These are phyloP conservation scores for Apotomis turbidana DNA, from an alignment of 2,888 invertebrate genomes.

Conservation along the genomic window DNA sequence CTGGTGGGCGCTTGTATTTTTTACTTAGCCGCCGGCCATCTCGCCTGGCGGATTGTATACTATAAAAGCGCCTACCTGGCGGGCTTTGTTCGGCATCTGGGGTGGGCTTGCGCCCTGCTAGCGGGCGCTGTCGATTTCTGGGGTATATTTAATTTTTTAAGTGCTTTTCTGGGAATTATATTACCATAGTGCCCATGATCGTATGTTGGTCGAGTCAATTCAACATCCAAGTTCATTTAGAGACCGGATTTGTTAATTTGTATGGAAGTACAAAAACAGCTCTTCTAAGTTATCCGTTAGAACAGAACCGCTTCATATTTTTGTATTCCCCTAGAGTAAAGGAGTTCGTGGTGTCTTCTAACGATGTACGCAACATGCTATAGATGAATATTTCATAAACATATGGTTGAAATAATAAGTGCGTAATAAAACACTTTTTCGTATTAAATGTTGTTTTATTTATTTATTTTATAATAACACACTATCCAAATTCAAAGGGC, in stretches of 20 bases:
- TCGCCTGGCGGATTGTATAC: no score
- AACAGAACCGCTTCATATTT: constrained; percentile 81
- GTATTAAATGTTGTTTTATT: constrained; percentile 62
- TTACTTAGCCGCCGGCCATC: no score
- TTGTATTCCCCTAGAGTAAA: constrained; percentile 82
- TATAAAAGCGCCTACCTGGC: no score
- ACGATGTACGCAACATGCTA: constrained; percentile 81
- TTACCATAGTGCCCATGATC: not conserved
- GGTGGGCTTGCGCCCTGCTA: no score
- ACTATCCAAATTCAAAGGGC: no score
- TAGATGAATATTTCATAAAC: constrained; percentile 79
- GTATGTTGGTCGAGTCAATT: not conserved
- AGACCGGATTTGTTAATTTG: not conserved
- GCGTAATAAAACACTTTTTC: constrained; percentile 84
- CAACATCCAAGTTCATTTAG: no score
- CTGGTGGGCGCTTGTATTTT: no score
- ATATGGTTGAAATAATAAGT: constrained; percentile 84
- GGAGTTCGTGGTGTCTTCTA: constrained; percentile 76
- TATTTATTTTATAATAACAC: constrained; percentile 44
- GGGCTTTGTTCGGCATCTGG: no score
- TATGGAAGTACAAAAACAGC: constrained; percentile 15
- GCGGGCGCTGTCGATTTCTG: no score
- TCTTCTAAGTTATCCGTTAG: constrained; percentile 65
- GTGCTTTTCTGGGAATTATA: no score
- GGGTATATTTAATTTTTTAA: no score